Percentiles rank a stretch among this genome's conserved stretches.
Conservation (phyloP, 2,113 vertebrate species). For the Gymnarchus niloticus region DNA sequence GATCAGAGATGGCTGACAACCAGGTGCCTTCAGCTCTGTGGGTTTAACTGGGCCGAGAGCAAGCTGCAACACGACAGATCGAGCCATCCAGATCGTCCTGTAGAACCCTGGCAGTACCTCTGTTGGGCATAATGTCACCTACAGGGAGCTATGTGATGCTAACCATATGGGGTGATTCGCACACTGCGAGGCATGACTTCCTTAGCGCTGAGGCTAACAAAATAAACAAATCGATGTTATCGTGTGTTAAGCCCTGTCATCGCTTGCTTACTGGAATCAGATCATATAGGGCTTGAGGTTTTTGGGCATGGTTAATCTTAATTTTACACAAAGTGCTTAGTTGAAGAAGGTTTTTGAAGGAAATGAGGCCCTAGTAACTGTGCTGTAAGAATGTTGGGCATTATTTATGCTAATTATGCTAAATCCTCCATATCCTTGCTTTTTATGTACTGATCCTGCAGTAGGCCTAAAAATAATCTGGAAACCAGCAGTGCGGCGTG, state of each 20-base stretch:
- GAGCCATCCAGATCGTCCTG: neutral
- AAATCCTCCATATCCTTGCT: neutral
- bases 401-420: neutral
- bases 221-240: neutral
- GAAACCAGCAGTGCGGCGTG: neutral
- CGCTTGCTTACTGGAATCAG: neutral
- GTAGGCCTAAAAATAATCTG: neutral
- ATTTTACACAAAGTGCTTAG: neutral
- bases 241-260: neutral
- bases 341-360: no score
- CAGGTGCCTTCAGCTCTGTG: no score
- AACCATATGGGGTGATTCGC: constrained; percentile 9
- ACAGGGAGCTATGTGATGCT: constrained; percentile 10
- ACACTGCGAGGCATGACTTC: neutral
- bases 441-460: neutral
- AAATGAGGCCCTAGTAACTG: no score
- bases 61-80: neutral
- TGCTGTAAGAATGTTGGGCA: neutral
- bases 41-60: neutral
- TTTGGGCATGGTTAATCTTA: neutral
- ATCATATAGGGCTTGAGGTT: neutral
- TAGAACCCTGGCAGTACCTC: neutral
- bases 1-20: neutral
- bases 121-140: neutral
- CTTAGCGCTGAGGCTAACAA: neutral